Evolutionary conservation across 2,797 vertebrate genomes (phyloP).

Genomic region (Streptopelia turtur): DNA sequence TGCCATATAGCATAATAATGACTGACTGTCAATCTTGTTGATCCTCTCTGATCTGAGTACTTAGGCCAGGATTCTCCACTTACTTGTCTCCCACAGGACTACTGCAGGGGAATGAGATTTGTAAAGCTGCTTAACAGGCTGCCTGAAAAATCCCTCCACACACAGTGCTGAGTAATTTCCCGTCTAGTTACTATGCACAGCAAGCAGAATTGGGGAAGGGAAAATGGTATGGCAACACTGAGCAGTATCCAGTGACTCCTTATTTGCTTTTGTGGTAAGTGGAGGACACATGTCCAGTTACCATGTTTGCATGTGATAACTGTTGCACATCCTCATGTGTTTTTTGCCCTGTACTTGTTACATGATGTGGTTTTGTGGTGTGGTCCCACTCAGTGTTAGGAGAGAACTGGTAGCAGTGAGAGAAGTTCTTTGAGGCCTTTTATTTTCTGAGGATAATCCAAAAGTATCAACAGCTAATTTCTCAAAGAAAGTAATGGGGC

Average conservation of each 20-base stretch:
- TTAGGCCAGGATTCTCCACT: background rate
- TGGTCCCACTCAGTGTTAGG: background rate
- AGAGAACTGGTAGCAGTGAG: background rate
- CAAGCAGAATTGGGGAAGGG: background rate
- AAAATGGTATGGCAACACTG: background rate
- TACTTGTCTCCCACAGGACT: background rate
- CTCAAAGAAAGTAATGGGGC: background rate
- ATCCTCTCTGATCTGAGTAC: background rate
- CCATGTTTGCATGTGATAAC: background rate
- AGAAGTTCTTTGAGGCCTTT: background rate
- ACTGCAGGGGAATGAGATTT: background rate
- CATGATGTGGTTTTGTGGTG: background rate
- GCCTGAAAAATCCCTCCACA: background rate
- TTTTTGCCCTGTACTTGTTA: background rate
- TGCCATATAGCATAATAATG: background rate
- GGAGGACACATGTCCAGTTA: background rate
- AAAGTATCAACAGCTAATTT: background rate
- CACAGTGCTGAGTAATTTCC: background rate
- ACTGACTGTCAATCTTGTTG: background rate
- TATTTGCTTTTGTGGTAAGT: background rate
- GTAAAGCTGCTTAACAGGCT: background rate
- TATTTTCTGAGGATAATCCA: background rate
- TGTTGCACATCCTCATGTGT: background rate
- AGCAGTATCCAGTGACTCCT: background rate
- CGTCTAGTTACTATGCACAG: background rate